phyloP scores from a whole-genome alignment of 92 coral and sea anemone genomes.

The Epizoanthus illoricatus region DNA sequence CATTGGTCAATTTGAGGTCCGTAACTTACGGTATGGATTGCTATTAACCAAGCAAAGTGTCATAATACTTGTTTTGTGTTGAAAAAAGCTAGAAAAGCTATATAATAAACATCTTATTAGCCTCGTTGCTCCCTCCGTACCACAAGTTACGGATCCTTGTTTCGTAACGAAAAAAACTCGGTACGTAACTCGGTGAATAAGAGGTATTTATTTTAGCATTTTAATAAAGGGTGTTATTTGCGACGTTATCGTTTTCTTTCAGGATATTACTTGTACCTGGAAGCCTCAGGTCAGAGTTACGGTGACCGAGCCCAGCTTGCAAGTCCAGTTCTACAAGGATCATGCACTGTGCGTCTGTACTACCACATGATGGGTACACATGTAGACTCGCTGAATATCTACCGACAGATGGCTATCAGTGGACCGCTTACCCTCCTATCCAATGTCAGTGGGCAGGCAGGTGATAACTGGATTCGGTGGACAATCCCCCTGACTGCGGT shows the following conservation, averaged over 20 bases:
- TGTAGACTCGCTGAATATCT: constrained; percentile 78
- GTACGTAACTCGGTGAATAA: too few species aligned
- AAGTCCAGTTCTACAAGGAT: constrained; percentile 80
- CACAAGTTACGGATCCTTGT: too few species aligned
- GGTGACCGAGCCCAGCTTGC: constrained; percentile 93
- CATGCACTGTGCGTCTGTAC: constrained; percentile 83
- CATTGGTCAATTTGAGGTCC: too few species aligned
- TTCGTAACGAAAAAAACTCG: too few species aligned
- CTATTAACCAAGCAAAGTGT: too few species aligned
- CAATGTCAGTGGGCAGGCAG: constrained; percentile 70
- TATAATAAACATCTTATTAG: too few species aligned
- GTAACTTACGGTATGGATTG: too few species aligned
- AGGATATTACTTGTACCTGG: constrained; percentile 92
- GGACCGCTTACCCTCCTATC: constrained; percentile 64
- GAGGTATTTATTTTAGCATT: too few species aligned
- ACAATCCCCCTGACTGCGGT: constrained; percentile 50
- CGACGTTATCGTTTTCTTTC: not conserved
- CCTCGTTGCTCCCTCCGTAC: too few species aligned
- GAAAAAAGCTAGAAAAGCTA: too few species aligned
- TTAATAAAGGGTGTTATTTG: not conserved
- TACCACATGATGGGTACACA: constrained; percentile 95
- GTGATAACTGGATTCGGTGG: constrained; percentile 85
- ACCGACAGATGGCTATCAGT: constrained; percentile 62
- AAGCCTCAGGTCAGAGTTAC: constrained; percentile 68
- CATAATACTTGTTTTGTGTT: too few species aligned